These are phyloP conservation scores for Himalopsyche kuldschensis DNA, from an alignment of 2,888 invertebrate genomes.

Conservation along the genomic window DNA sequence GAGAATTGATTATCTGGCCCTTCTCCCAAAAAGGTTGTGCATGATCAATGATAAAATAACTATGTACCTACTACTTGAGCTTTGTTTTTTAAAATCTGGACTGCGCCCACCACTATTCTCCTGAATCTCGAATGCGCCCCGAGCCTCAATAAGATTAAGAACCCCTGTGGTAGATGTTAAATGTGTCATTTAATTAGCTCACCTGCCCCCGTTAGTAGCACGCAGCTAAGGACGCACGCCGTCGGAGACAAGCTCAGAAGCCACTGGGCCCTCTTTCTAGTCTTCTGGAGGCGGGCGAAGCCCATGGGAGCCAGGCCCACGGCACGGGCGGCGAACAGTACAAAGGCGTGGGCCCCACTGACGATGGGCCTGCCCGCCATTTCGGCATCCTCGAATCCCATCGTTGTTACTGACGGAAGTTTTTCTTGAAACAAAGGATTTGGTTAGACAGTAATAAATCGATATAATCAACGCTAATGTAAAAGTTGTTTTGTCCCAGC, in stretches of 20 bases:
- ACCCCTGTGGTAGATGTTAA: not conserved
- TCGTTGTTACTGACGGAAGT: not conserved
- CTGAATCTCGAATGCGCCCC: no score
- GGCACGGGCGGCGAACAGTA: conserved; percentile 54
- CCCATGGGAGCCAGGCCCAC: conserved; percentile 53
- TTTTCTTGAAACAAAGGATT: not conserved
- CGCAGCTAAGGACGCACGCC: conserved; percentile 26
- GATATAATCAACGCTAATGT: no score
- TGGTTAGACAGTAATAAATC: no score
- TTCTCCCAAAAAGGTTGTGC: no score
- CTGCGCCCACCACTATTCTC: no score
- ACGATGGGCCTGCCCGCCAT: conserved; percentile 47
- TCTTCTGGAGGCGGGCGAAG: conserved; percentile 5
- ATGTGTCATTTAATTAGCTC: not conserved
- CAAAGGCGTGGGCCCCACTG: conserved; percentile 56
- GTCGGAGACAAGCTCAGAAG: conserved; percentile 19
- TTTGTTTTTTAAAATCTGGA: no score
- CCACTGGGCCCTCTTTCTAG: conserved; percentile 21
- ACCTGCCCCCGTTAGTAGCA: conserved; percentile 25
- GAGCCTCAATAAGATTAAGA: no score
- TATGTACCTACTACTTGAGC: no score
- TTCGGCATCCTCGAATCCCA: not conserved
- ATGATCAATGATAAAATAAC: no score
- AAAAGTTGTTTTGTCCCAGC: no score
- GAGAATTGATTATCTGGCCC: no score